phyloP scores from a whole-genome alignment of 2,797 vertebrate genomes.

The Microtus obscurus region DNA sequence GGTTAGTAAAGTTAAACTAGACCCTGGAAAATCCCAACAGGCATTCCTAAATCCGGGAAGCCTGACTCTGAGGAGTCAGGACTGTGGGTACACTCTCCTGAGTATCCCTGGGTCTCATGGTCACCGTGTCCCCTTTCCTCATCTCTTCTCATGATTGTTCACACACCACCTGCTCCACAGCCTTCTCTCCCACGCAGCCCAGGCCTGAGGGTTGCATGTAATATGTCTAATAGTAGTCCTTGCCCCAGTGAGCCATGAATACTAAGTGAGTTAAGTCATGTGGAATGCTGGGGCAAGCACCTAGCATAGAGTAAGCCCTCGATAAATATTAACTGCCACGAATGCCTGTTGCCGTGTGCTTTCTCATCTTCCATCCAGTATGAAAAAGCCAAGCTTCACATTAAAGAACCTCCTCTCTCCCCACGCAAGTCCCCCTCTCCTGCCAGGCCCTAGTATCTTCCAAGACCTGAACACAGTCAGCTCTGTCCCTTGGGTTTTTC shows the following conservation, averaged over 20 bases:
- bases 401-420: not conserved
- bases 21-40: not conserved
- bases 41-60: not conserved
- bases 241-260: not conserved
- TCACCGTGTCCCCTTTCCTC: not conserved
- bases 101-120: not conserved
- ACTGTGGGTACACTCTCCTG: not conserved
- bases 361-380: not conserved
- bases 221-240: not conserved
- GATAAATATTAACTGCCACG: not conserved
- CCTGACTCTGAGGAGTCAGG: not conserved
- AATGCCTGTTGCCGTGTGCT: not conserved
- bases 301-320: not conserved
- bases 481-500: not conserved
- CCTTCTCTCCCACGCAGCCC: not conserved
- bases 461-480: not conserved
- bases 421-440: not conserved
- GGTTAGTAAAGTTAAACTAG: not conserved
- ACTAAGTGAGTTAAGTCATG: not conserved
- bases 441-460: not conserved
- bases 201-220: not conserved
- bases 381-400: not conserved
- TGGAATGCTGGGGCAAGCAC: not conserved
- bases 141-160: not conserved
- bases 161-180: not conserved